A percentile compares a stretch with the other conserved stretches of the same genome.
phyloP scores from a whole-genome alignment of 2,113 vertebrate genomes.

The Crotophaga sulcirostris region DNA sequence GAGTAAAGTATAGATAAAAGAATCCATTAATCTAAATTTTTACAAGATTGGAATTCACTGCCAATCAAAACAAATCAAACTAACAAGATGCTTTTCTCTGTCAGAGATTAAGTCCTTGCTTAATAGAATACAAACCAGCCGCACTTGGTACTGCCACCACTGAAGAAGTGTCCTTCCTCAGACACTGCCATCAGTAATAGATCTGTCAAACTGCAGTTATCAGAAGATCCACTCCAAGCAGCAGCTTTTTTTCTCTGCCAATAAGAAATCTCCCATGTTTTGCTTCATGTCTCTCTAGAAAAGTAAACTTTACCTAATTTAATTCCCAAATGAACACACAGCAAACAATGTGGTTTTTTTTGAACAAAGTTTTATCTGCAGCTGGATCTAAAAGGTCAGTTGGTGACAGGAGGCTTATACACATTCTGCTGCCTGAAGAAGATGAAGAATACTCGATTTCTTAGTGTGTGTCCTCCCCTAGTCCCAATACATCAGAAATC shows the following conservation, averaged over 20 bases:
- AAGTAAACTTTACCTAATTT: background rate
- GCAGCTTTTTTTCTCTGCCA: background rate
- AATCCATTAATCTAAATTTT: constrained; percentile 60
- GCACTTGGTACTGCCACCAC: constrained; percentile 33
- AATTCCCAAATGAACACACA: background rate
- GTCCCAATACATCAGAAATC: background rate
- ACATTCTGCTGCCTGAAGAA: background rate
- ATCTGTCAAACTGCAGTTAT: constrained; percentile 30
- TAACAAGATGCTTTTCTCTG: constrained; percentile 34
- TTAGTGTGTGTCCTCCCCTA: background rate
- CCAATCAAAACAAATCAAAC: constrained; percentile 55
- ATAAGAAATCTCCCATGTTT: background rate
- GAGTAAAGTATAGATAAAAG: constrained; percentile 52
- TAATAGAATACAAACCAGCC: constrained; percentile 34
- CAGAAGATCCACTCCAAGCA: background rate
- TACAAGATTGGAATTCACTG: constrained; percentile 45
- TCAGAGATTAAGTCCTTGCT: constrained; percentile 53
- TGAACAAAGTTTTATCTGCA: background rate
- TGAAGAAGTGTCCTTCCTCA: constrained; percentile 29
- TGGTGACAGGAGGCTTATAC: background rate
- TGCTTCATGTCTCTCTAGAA: background rate
- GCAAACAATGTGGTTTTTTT: background rate
- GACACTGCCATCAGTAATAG: background rate
- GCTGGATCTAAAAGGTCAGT: background rate
- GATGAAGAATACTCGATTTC: background rate